Conservation (phyloP, 2,888 invertebrate genomes). For the Drosophila testacea region DNA sequence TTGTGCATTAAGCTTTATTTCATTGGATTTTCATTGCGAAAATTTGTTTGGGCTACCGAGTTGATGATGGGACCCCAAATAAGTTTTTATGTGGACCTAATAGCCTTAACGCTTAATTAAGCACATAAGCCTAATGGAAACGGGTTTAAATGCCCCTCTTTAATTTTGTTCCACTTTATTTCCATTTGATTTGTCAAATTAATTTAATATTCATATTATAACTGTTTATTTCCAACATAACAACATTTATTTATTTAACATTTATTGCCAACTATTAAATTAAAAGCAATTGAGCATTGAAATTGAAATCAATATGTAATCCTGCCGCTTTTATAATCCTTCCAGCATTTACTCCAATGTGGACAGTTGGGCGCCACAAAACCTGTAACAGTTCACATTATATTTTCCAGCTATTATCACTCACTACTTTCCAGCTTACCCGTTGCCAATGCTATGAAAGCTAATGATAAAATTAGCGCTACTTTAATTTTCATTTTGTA, state of each 20-base stretch:
- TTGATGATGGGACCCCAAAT: conserved; percentile 1
- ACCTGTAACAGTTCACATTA: conserved; percentile 17
- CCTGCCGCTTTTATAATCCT: conserved; percentile 42
- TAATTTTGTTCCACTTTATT: conserved; percentile 11
- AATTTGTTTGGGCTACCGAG: conserved; percentile 24
- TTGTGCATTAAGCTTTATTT: conserved; percentile 59
- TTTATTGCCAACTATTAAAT: conserved; percentile 6
- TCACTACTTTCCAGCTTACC: conserved; percentile 35
- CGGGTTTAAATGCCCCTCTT: conserved; percentile 24
- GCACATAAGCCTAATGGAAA: conserved; percentile 60
- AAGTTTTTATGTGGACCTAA: conserved; percentile 23
- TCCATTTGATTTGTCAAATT: conserved; percentile 20
- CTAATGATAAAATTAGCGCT: conserved; percentile 19
- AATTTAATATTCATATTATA: conserved; percentile 15
- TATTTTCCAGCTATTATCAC: neutral
- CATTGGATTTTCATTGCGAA: conserved; percentile 33
- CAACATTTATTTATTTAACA: neutral
- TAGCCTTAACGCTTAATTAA: conserved; percentile 54
- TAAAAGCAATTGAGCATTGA: conserved; percentile 7
- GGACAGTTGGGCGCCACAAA: conserved; percentile 48
- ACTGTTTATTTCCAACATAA: conserved; percentile 18
- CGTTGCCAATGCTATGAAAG: conserved; percentile 23
- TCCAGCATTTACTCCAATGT: conserved; percentile 43
- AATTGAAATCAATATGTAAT: conserved; percentile 24
- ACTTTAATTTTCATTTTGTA: conserved; percentile 39